phyloP scores from a whole-genome alignment of 1,140 invertebrate genomes.

The Drosophila lacertosa region DNA sequence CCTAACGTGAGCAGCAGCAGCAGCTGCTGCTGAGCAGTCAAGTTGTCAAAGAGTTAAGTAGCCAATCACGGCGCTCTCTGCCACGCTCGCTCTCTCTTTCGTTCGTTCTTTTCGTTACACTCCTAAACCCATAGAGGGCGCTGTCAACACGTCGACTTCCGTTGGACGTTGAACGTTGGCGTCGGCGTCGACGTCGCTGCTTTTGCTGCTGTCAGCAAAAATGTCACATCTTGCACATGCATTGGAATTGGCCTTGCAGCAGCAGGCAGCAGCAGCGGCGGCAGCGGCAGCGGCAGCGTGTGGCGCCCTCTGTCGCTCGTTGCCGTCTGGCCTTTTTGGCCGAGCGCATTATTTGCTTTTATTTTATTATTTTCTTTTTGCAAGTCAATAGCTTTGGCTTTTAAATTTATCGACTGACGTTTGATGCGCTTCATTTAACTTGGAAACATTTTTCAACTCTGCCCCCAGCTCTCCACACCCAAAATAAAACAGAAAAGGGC shows the following conservation, averaged over 20 bases:
- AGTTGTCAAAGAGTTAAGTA: slow-evolving; percentile 76
- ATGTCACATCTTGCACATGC: slow-evolving; percentile 78
- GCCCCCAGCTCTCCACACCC: slow-evolving; percentile 10
- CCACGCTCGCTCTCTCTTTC: slow-evolving; percentile 10
- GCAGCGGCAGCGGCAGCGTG: slow-evolving; percentile 16
- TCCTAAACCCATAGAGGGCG: slow-evolving; percentile 59
- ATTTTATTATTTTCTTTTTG: slow-evolving; percentile 51
- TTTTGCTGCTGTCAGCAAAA: slow-evolving; percentile 73
- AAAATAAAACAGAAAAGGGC: slow-evolving; percentile 3
- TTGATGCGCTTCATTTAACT: slow-evolving; percentile 82
- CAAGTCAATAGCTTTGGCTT: slow-evolving; percentile 81
- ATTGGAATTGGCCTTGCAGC: slow-evolving; percentile 53
- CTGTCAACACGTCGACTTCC: slow-evolving; percentile 79
- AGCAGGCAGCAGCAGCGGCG: background rate
- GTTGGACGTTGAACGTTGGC: slow-evolving; percentile 34
- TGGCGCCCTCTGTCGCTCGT: slow-evolving; percentile 32
- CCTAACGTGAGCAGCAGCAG: slow-evolving; percentile 35
- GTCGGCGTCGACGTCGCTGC: slow-evolving; percentile 34
- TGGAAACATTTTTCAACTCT: slow-evolving; percentile 80
- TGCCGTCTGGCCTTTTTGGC: slow-evolving; percentile 35
- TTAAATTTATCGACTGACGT: slow-evolving; percentile 82
- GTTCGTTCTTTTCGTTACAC: slow-evolving; percentile 28
- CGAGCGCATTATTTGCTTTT: slow-evolving; percentile 76
- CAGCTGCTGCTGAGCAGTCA: slow-evolving; percentile 46
- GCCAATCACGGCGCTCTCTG: slow-evolving; percentile 63